Base-by-base conservation (phyloP, 2,888 invertebrate genomes). In the Calephelis perditalis region DNA sequence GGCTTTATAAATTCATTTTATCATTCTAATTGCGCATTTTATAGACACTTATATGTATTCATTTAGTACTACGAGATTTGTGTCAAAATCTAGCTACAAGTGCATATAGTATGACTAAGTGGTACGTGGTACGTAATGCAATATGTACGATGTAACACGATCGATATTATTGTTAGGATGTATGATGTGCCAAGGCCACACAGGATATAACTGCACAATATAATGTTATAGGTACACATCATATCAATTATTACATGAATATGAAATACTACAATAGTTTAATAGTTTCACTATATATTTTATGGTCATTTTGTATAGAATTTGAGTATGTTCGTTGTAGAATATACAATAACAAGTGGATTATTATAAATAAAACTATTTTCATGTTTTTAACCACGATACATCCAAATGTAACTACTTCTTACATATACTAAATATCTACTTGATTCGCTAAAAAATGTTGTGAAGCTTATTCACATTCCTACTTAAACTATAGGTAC, bases 341-440 rank as follows among this genome's bases (percentile, higher is more conserved):
- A 85, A 84, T 83, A 83, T 84, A 84, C 82, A 68, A 76, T 84
- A 84, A 86, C 84, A 82, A 83, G 76, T 81, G 77, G 73, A 71
- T 65, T 73, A 77, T 63, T 47, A 70, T 61, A 65, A 65, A 64
- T 59, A 62, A 65, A 60, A 60, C 57, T 58, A 59, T 58, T 46
- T 62, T 47, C 58, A 58, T 59, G 45, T 54, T 37, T 60, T 58
- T 59, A 56, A 44, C 59, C 59, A 58, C 63, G 58, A 61, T 57
- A 60, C 59, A 60, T 60, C 61, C 54, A 54, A 60, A 61, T 60
- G 57, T 55, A 56, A 59, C 59, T 66, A 64, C 62, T 26, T 11
- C 52, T 57, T 62, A 62, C 49, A 59, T 47, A 61, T 55, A 56
- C 58, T 54, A 59, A 72, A 64, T 70, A 58, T 73, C 79, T 80